Conservation (phyloP, 1,140 invertebrate species). For the Bombus confusus region DNA sequence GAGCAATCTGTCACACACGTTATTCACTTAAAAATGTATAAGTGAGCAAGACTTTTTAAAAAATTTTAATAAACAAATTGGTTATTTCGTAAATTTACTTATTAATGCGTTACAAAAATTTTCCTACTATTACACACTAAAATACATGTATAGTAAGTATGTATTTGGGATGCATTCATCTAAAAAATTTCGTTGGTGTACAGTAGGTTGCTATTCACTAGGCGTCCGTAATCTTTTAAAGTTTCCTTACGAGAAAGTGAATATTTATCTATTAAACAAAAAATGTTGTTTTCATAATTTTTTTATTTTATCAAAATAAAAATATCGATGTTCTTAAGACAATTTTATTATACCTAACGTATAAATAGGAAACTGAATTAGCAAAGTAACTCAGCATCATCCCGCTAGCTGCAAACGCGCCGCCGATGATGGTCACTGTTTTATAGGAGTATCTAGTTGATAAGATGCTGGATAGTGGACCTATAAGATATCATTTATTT, state of each 20-base stretch:
- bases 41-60: background rate
- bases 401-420: conserved; percentile 89
- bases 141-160: too few species aligned
- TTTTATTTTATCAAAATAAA: background rate
- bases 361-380: conserved; percentile 88
- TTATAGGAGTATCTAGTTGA: conserved; percentile 95
- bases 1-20: too few species aligned
- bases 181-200: too few species aligned
- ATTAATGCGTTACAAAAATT: too few species aligned
- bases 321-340: background rate
- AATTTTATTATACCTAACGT: conserved; percentile 86
- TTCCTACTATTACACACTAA: too few species aligned
- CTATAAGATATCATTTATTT: conserved; percentile 81
- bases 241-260: background rate
- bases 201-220: too few species aligned
- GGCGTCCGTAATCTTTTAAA: background rate
- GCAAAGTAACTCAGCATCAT: conserved; percentile 93
- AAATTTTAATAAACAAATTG: too few species aligned
- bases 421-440: conserved; percentile 92
- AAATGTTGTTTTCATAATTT: background rate
- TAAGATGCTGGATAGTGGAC: conserved; percentile 93
- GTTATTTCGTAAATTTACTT: too few species aligned
- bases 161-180: too few species aligned
- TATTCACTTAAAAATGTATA: background rate
- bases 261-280: background rate